Evolutionary conservation across 2,888 invertebrate genomes (phyloP).

Genomic region (Cheilosia scutellata): DNA sequence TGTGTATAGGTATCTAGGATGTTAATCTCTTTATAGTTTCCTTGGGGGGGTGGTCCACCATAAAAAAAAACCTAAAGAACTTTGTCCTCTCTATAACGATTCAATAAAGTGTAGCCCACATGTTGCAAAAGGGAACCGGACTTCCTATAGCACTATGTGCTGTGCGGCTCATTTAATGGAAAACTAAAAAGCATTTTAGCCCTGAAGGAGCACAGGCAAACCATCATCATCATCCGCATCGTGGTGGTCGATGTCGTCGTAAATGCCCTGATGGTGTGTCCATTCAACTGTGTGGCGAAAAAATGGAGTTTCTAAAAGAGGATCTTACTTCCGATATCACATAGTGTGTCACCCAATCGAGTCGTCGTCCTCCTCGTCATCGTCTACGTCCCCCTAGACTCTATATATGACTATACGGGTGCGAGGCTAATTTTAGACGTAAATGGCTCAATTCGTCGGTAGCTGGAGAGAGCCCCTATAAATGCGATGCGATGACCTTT

Average conservation of each 20-base stretch:
- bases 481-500: constrained; percentile 41
- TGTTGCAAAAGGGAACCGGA: constrained; percentile 64
- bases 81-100: constrained; percentile 53
- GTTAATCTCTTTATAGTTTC: constrained; percentile 75
- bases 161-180: constrained; percentile 71
- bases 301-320: constrained; percentile 61
- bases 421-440: constrained; percentile 71
- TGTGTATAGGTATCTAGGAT: constrained; percentile 69
- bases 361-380: neutral
- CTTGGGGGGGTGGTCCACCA: constrained; percentile 40
- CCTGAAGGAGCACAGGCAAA: constrained; percentile 65
- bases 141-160: constrained; percentile 30
- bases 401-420: constrained; percentile 28
- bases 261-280: constrained; percentile 67
- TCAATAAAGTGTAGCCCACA: constrained; percentile 75
- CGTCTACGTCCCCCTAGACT: too few species aligned
- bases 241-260: constrained; percentile 38
- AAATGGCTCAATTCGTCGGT: constrained; percentile 70
- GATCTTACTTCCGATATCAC: constrained; percentile 71
- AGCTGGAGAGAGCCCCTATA: constrained; percentile 39
- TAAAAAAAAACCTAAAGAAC: constrained; percentile 45
- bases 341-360: constrained; percentile 54
- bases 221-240: constrained; percentile 60
- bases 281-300: constrained; percentile 66
- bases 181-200: constrained; percentile 74